A percentile compares a stretch with the other conserved stretches of the same genome.
These are phyloP conservation scores for Pharmacophagus antenor DNA, from an alignment of 2,888 invertebrate species.

Conservation along the genomic window DNA sequence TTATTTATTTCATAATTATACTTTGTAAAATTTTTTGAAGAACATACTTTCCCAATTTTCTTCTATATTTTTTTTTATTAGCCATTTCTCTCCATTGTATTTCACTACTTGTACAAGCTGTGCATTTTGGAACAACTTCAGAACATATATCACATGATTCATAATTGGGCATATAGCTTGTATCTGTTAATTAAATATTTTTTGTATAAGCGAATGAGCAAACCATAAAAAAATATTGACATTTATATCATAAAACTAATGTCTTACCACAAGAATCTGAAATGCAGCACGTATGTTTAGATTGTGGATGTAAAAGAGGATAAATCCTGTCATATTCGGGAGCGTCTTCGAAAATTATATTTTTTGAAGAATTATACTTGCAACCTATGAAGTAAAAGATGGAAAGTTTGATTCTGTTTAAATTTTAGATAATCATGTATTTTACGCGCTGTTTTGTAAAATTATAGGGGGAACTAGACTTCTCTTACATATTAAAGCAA, in stretches of 20 bases:
- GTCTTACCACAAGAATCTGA: neutral
- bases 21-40: neutral
- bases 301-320: neutral
- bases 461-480: too few species aligned
- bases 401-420: too few species aligned
- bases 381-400: too few species aligned
- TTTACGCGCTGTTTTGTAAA: too few species aligned
- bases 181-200: neutral
- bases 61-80: neutral
- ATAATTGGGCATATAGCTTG: neutral
- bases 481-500: too few species aligned
- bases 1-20: too few species aligned
- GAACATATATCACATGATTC: neutral
- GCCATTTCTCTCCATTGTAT: neutral
- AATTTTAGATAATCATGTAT: too few species aligned
- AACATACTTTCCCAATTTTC: neutral
- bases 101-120: neutral
- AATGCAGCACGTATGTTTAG: slow-evolving; percentile 14
- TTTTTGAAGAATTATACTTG: neutral
- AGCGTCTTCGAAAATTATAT: neutral
- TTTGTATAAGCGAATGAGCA: neutral
- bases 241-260: neutral
- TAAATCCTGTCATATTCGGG: neutral
- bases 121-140: neutral
- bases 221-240: neutral